Evolutionary conservation across 2,797 vertebrate species (phyloP).

Genomic region (Acanthiza pusilla): DNA sequence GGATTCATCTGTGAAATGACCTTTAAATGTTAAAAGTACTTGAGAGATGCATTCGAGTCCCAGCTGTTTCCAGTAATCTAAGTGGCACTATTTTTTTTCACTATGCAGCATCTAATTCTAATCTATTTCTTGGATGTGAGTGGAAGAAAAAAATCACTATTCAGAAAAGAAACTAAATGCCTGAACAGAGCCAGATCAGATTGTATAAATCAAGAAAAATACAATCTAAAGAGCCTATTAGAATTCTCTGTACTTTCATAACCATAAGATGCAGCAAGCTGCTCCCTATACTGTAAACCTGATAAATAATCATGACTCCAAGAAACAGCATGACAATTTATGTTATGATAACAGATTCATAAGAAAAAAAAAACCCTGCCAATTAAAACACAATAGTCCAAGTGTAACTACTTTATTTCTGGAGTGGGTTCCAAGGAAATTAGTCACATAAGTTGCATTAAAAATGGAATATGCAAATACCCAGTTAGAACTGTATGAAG

Average conservation of each 20-base stretch:
- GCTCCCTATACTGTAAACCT: neutral
- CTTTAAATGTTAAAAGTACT: conserved; percentile 21
- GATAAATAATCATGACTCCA: conserved; percentile 6
- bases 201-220: neutral
- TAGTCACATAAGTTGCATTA: neutral
- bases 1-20: conserved; percentile 11
- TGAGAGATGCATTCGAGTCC: neutral
- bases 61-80: neutral
- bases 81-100: neutral
- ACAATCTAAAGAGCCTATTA: neutral
- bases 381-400: neutral
- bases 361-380: neutral
- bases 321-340: neutral
- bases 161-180: conserved; percentile 6
- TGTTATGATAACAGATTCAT: neutral
- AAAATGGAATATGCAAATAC: neutral
- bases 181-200: neutral
- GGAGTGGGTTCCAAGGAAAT: neutral
- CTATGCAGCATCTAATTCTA: neutral
- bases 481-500: neutral
- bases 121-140: neutral
- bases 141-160: neutral
- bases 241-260: neutral
- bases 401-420: neutral
- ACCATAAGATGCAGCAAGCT: neutral